A percentile compares a stretch with the other conserved stretches of the same genome.
These are phyloP conservation scores for Dorcus parallelipipedus DNA, from an alignment of 2,888 invertebrate species.

Conservation along the genomic window DNA sequence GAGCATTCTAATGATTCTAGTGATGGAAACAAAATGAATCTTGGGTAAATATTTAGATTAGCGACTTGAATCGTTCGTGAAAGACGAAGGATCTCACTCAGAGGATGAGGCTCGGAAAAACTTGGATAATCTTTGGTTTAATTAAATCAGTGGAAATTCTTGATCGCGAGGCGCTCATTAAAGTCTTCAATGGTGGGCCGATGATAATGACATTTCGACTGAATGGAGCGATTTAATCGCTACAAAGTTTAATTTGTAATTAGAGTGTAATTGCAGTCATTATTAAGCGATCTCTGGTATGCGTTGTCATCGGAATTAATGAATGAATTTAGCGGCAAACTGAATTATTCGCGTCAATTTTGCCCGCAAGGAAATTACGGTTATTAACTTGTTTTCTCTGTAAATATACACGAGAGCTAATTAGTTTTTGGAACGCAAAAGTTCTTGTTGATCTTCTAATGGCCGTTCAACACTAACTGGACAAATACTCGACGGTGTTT, in stretches of 20 bases:
- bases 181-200: constrained; percentile 32
- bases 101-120: not conserved
- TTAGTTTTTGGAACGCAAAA: not conserved
- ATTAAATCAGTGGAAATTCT: constrained; percentile 33
- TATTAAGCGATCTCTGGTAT: constrained; percentile 31
- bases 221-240: constrained; percentile 37
- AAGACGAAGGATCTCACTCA: too few relatives aligned
- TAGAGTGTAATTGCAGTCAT: constrained; percentile 38
- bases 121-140: constrained; percentile 13
- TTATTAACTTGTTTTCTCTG: not conserved
- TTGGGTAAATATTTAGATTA: too few relatives aligned
- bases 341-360: not conserved
- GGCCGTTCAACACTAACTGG: not conserved
- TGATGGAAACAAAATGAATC: too few relatives aligned
- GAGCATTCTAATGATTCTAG: too few relatives aligned
- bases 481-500: not conserved
- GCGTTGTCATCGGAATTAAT: constrained; percentile 27
- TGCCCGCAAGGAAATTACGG: not conserved
- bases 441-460: not conserved
- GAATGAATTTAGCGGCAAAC: constrained; percentile 14
- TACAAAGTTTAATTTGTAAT: constrained; percentile 39
- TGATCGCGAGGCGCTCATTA: constrained; percentile 32
- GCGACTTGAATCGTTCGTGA: too few relatives aligned
- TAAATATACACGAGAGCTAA: not conserved
- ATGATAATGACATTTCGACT: constrained; percentile 37